Evolutionary conservation across 2,797 vertebrate species (phyloP).

Genomic region (Halcyon leucocephala): DNA sequence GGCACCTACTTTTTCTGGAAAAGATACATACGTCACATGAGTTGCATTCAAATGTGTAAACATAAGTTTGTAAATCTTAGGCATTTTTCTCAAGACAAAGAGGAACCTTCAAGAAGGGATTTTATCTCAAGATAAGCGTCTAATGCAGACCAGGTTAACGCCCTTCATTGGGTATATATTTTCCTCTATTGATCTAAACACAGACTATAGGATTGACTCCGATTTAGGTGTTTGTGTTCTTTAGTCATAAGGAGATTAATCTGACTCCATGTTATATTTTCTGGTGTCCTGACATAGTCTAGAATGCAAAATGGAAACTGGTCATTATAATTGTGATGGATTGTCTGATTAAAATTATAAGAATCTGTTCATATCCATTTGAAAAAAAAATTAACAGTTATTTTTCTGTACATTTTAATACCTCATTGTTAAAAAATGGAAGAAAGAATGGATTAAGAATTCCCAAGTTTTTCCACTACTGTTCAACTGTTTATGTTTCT

Average conservation of each 20-base stretch:
- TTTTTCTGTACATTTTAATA: not conserved
- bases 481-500: not conserved
- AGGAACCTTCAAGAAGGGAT: not conserved
- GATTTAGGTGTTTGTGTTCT: not conserved
- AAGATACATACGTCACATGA: not conserved
- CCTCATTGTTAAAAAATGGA: fast-evolving
- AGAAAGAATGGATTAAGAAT: not conserved
- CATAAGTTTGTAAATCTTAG: not conserved
- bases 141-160: not conserved
- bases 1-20: not conserved
- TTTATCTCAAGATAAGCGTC: not conserved
- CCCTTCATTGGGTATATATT: not conserved
- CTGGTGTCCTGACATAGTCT: not conserved
- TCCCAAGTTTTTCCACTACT: not conserved
- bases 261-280: not conserved
- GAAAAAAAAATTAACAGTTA: fast-evolving
- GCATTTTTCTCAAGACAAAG: not conserved
- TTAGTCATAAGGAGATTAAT: not conserved
- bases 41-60: not conserved
- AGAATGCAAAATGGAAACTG: not conserved
- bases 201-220: not conserved
- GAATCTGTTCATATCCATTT: not conserved
- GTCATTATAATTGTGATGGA: not conserved
- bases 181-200: not conserved
- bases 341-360: not conserved